phyloP scores from a whole-genome alignment of 2,797 vertebrate genomes.

The Gobionotothen gibberifrons region DNA sequence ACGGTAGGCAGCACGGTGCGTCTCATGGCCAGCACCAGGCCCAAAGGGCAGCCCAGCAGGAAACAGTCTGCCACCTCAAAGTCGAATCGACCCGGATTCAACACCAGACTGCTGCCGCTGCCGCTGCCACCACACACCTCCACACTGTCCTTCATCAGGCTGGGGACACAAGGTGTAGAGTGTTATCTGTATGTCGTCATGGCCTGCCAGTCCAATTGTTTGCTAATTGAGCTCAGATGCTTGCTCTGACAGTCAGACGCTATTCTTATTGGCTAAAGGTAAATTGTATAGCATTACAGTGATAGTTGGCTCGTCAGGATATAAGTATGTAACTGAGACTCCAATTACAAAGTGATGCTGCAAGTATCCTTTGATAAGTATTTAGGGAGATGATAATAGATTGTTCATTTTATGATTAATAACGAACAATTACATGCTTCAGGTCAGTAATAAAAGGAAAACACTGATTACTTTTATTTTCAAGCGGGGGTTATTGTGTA shows the following conservation, averaged over 20 bases:
- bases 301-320: not conserved
- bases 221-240: not conserved
- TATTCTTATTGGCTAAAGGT: not conserved
- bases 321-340: not conserved
- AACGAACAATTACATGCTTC: not conserved
- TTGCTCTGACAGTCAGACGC: not conserved
- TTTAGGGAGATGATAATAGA: not conserved
- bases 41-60: conserved; percentile 94
- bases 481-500: not conserved
- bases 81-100: conserved; percentile 91
- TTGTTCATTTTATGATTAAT: not conserved
- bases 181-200: not conserved
- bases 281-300: not conserved
- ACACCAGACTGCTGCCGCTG: conserved; percentile 82
- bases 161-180: conserved; percentile 59
- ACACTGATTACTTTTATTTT: not conserved
- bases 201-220: not conserved
- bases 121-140: conserved; percentile 82
- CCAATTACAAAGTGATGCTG: not conserved
- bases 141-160: conserved; percentile 87
- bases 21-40: conserved; percentile 97
- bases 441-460: not conserved
- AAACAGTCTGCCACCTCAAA: conserved; percentile 98
- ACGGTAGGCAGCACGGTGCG: conserved; percentile 92
- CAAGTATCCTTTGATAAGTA: not conserved